These are phyloP conservation scores for Agriopis leucophaearia DNA, from an alignment of 2,888 invertebrate genomes.

Conservation along the genomic window DNA sequence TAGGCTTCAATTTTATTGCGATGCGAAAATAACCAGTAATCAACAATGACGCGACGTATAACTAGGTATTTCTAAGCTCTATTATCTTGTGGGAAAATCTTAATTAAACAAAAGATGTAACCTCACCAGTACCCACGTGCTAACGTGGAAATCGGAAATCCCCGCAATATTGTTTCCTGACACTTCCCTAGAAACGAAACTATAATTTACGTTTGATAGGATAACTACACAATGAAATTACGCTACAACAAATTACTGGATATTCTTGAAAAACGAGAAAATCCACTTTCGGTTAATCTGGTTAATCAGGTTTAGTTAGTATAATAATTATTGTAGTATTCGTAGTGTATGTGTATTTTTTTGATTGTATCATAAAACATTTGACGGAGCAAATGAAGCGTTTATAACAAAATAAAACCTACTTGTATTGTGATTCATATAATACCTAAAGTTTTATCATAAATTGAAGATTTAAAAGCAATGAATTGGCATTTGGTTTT, in stretches of 20 bases:
- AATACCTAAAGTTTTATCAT: conserved; percentile 28
- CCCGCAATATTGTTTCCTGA: conserved; percentile 75
- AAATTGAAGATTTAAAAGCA: conserved; percentile 23
- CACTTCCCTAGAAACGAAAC: conserved; percentile 67
- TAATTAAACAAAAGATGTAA: conserved; percentile 67
- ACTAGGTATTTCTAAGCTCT: conserved; percentile 41
- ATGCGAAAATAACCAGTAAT: conserved; percentile 28
- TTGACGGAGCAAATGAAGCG: conserved; percentile 34
- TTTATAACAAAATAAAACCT: neutral
- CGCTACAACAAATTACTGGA: conserved; percentile 63
- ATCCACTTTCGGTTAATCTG: conserved; percentile 67
- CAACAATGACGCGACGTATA: conserved; percentile 48
- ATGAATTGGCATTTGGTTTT: conserved; percentile 31
- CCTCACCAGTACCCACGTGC: conserved; percentile 54
- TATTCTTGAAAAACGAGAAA: conserved; percentile 77
- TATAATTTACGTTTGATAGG: conserved; percentile 43
- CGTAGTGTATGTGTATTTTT: conserved; percentile 56
- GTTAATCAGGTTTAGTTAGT: conserved; percentile 69
- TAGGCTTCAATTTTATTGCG: conserved; percentile 1
- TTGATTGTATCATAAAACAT: conserved; percentile 43
- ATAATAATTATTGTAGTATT: conserved; percentile 61
- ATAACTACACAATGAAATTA: conserved; percentile 70
- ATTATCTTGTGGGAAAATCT: conserved; percentile 74
- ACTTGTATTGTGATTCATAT: neutral
- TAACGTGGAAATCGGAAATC: conserved; percentile 80